phyloP scores from a whole-genome alignment of 2,797 vertebrate genomes.

The Cygnus olor region DNA sequence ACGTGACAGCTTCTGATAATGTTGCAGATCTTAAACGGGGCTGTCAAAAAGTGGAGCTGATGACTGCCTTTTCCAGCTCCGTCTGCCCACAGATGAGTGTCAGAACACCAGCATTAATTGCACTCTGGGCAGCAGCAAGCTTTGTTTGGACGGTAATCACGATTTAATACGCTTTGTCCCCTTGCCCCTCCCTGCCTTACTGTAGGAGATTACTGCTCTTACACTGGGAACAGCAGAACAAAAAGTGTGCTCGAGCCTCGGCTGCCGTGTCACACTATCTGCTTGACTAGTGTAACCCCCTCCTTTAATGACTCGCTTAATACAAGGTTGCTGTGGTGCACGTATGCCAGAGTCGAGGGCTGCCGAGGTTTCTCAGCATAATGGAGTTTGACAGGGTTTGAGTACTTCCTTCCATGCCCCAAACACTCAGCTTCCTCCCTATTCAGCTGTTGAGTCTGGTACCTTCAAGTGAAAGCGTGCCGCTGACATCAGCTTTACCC shows the following conservation, averaged over 20 bases:
- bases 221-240: not conserved
- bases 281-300: not conserved
- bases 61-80: not conserved
- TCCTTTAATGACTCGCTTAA: not conserved
- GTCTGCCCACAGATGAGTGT: not conserved
- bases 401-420: not conserved
- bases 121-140: not conserved
- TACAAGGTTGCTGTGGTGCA: not conserved
- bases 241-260: not conserved
- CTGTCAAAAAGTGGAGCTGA: not conserved
- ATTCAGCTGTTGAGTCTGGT: not conserved
- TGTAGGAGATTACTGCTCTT: not conserved
- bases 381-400: not conserved
- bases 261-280: not conserved
- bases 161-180: not conserved
- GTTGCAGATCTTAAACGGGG: not conserved
- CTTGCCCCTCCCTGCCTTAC: not conserved
- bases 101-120: not conserved
- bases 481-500: not conserved
- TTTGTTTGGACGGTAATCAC: accelerated
- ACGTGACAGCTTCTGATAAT: not conserved
- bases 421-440: not conserved
- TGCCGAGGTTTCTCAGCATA: not conserved
- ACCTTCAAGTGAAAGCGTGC: not conserved
- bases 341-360: not conserved